phyloP scores from a whole-genome alignment of 2,113 vertebrate genomes.

The Odontophorus gujanensis region DNA sequence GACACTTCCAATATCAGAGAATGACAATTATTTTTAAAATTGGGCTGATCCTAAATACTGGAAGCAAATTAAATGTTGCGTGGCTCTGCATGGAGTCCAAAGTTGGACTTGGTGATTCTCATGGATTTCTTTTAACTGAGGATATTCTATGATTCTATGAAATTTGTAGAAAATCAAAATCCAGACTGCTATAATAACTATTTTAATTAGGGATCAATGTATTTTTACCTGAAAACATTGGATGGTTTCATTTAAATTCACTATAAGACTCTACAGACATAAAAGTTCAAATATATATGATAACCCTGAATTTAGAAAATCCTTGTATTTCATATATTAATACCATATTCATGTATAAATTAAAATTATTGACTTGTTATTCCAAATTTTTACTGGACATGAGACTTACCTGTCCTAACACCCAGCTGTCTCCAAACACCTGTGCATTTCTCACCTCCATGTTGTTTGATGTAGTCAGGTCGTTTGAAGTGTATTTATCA shows the following conservation, averaged over 20 bases:
- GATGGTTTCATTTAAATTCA: background rate
- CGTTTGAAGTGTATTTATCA: conserved; percentile 96
- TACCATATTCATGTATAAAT: background rate
- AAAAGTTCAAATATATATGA: background rate
- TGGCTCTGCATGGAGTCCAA: background rate
- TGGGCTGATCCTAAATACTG: background rate
- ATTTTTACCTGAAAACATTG: background rate
- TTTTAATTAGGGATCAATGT: background rate
- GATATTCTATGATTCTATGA: background rate
- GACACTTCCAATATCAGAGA: background rate
- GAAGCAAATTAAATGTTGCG: background rate
- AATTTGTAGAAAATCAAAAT: background rate
- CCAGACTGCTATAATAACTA: background rate
- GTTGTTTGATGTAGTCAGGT: conserved; percentile 96
- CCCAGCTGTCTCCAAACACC: conserved; percentile 96
- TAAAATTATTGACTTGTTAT: background rate
- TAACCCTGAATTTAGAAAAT: background rate
- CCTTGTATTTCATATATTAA: background rate
- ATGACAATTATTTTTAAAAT: background rate
- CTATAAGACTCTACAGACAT: background rate
- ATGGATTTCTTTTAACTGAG: background rate
- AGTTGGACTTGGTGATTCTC: background rate
- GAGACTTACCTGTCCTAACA: conserved; percentile 90
- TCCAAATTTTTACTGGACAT: background rate
- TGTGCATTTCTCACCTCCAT: conserved; percentile 97